phyloP scores from a whole-genome alignment of 2,888 invertebrate genomes.

The Euproctis similis region DNA sequence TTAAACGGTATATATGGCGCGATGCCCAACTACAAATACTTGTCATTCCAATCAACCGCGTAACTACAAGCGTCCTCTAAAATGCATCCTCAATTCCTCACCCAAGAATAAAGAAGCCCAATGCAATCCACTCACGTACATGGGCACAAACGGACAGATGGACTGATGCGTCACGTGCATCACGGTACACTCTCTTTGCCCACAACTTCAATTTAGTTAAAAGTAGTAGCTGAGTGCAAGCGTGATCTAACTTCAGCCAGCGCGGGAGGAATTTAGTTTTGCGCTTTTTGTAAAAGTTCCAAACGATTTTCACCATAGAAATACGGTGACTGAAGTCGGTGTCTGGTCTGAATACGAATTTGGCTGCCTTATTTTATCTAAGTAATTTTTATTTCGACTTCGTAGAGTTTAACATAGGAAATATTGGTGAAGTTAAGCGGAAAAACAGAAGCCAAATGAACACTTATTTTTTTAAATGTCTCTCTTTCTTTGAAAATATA shows the following conservation, averaged over 20 bases:
- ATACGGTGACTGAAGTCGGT: conserved; percentile 26
- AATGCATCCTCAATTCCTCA: conserved; percentile 36
- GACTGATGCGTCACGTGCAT: conserved; percentile 59
- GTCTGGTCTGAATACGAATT: conserved; percentile 11
- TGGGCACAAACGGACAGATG: conserved; percentile 44
- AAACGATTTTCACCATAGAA: conserved; percentile 33
- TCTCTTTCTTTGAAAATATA: too few species aligned
- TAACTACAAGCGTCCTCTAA: conserved; percentile 33
- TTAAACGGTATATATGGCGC: conserved; percentile 12
- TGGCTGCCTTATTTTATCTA: conserved; percentile 8
- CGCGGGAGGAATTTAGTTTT: conserved; percentile 38
- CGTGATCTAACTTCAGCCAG: conserved; percentile 50
- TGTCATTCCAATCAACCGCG: conserved; percentile 39
- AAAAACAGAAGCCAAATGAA: too few species aligned
- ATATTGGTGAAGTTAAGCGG: too few species aligned
- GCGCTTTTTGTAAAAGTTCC: conserved; percentile 31
- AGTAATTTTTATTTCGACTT: background rate
- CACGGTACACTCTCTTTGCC: conserved; percentile 43
- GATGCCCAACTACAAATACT: conserved; percentile 33
- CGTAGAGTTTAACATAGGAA: too few species aligned
- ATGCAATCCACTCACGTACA: conserved; percentile 62
- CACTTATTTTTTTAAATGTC: too few species aligned
- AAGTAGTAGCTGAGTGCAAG: conserved; percentile 59
- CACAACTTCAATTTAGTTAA: conserved; percentile 71
- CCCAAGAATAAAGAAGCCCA: conserved; percentile 38